A percentile compares a stretch with the other conserved stretches of the same genome.
Evolutionary conservation across 2,113 vertebrate species (phyloP).

Genomic region (Lasiurus borealis): DNA sequence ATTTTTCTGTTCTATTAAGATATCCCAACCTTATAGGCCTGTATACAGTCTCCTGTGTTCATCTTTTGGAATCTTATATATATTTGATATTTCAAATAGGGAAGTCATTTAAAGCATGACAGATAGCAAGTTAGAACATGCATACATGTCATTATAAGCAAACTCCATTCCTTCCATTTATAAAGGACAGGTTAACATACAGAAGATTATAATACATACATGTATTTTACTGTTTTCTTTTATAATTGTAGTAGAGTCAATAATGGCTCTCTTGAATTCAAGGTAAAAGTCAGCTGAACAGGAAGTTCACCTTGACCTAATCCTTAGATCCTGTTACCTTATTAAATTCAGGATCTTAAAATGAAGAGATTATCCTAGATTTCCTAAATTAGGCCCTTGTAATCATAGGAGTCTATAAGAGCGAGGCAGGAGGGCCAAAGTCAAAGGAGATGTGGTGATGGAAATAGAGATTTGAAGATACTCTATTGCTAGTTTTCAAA

Average conservation of each 20-base stretch:
- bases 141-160: not conserved
- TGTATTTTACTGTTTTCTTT: not conserved
- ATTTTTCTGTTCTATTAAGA: conserved; percentile 6
- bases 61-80: not conserved
- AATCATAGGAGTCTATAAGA: not conserved
- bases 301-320: not conserved
- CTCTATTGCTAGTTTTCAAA: not conserved
- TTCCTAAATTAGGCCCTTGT: not conserved
- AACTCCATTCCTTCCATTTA: not conserved
- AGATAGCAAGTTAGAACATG: not conserved
- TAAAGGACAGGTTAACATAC: not conserved
- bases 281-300: too few species aligned
- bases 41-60: not conserved
- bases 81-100: not conserved
- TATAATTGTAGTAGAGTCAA: not conserved
- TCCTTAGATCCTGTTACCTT: not conserved
- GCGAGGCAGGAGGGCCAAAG: not conserved
- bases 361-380: not conserved
- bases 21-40: not conserved
- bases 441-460: not conserved
- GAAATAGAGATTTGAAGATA: not conserved
- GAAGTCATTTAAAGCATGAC: not conserved
- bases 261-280: not conserved
- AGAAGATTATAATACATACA: not conserved
- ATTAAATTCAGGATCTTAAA: not conserved